phyloP scores from a whole-genome alignment of 2,797 vertebrate genomes.

The Pipistrellus pipistrellus region DNA sequence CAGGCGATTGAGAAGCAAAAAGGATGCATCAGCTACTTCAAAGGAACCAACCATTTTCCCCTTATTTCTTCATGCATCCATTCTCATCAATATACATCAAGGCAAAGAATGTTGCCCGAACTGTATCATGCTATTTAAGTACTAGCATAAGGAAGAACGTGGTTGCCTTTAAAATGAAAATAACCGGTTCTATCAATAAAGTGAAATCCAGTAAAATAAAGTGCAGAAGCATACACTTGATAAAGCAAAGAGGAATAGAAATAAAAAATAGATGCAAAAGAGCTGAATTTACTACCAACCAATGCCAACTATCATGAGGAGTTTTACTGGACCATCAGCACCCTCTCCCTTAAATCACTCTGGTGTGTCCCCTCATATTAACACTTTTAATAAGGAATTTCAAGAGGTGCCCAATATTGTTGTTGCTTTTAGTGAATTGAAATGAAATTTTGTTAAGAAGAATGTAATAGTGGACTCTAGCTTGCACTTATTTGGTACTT shows the following conservation, averaged over 20 bases:
- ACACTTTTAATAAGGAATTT: neutral
- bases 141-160: neutral
- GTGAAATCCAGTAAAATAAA: neutral
- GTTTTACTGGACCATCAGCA: too few relatives aligned
- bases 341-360: neutral
- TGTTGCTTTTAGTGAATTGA: neutral
- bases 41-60: neutral
- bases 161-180: neutral
- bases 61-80: neutral
- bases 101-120: neutral
- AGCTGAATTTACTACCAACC: neutral
- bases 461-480: neutral
- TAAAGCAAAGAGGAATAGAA: neutral
- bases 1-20: neutral
- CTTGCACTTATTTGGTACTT: neutral
- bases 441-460: neutral
- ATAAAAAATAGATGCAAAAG: neutral
- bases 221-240: neutral
- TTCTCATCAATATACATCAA: neutral
- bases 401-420: neutral
- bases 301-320: fast-evolving
- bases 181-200: neutral
- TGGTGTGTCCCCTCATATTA: neutral
- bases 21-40: neutral
- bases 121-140: neutral